Conservation (phyloP, 2,888 invertebrate genomes). For the Eutolmus rufibarbis region DNA sequence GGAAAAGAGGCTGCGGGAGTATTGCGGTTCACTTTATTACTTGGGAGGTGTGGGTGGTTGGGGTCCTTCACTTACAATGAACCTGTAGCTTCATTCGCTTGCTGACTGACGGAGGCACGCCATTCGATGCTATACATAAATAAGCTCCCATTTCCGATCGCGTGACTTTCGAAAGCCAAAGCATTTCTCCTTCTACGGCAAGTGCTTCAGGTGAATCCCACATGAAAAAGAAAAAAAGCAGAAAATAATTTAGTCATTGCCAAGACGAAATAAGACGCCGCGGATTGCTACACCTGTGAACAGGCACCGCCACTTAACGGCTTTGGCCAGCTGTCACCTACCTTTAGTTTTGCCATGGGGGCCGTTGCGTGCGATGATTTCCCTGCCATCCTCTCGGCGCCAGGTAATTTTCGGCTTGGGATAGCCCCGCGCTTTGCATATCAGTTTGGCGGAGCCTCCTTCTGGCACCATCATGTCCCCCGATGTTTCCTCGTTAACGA, state of each 20-base stretch:
- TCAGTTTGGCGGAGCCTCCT: constrained; percentile 85
- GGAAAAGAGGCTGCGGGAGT: background rate
- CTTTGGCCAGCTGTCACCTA: constrained; percentile 52
- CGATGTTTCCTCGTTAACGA: constrained; percentile 87
- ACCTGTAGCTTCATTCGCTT: constrained; percentile 91
- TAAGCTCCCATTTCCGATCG: constrained; percentile 90
- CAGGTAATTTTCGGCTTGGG: constrained; percentile 86
- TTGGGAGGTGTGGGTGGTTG: background rate
- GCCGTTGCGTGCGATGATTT: constrained; percentile 79
- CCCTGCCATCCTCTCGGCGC: constrained; percentile 85
- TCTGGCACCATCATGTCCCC: constrained; percentile 96
- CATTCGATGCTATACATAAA: constrained; percentile 87
- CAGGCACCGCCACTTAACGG: background rate
- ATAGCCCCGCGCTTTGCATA: constrained; percentile 85
- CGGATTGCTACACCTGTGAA: background rate
- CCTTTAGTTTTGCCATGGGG: constrained; percentile 78
- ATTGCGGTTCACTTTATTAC: background rate
- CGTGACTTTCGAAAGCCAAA: constrained; percentile 84
- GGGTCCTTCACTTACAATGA: constrained; percentile 77
- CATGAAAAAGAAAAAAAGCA: background rate
- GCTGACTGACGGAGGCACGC: constrained; percentile 87
- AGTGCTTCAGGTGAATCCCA: constrained; percentile 63
- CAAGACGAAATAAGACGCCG: background rate
- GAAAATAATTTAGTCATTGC: constrained; percentile 13
- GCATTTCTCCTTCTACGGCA: constrained; percentile 79